Conservation (phyloP, 2,113 vertebrate genomes). For the Mus pahari region DNA sequence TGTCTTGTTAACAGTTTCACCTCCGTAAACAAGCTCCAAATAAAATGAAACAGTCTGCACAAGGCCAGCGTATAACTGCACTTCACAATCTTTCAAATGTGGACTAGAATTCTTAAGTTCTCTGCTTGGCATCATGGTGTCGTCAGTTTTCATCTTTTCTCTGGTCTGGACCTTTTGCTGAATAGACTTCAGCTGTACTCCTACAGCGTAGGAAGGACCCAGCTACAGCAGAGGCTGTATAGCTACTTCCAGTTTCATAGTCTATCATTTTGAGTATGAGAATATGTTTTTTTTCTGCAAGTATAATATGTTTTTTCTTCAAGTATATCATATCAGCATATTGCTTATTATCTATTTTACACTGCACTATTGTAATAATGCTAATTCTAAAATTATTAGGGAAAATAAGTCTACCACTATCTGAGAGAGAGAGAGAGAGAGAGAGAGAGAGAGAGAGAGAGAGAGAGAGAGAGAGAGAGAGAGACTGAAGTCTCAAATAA, state of each 20-base stretch:
- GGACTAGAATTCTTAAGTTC: constrained; percentile 84
- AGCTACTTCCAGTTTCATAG: constrained; percentile 92
- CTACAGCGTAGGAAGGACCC: constrained; percentile 91
- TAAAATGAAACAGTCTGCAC: not conserved
- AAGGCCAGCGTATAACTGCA: constrained; percentile 46
- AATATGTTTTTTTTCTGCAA: constrained; percentile 87
- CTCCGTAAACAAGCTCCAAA: constrained; percentile 87
- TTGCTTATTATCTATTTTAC: constrained; percentile 89
- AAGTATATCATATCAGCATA: constrained; percentile 89
- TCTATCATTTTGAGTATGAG: constrained; percentile 84
- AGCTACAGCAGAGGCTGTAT: constrained; percentile 91
- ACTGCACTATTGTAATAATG: constrained; percentile 90
- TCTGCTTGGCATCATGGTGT: constrained; percentile 86
- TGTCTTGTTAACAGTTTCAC: constrained; percentile 92
- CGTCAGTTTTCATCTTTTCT: constrained; percentile 87
- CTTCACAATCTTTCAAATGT: constrained; percentile 87
- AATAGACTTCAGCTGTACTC: constrained; percentile 90
- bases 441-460: too few relatives aligned
- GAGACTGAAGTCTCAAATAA: not conserved
- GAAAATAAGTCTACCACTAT: not conserved
- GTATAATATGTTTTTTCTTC: constrained; percentile 89
- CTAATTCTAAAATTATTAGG: constrained; percentile 89
- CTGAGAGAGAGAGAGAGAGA: not conserved
- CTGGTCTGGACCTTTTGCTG: constrained; percentile 90
- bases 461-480: too few relatives aligned